Evolutionary conservation across 2,888 invertebrate species (phyloP), one percentile per base, ranked within the genome.

Genomic region (Andrena bicolor): DNA sequence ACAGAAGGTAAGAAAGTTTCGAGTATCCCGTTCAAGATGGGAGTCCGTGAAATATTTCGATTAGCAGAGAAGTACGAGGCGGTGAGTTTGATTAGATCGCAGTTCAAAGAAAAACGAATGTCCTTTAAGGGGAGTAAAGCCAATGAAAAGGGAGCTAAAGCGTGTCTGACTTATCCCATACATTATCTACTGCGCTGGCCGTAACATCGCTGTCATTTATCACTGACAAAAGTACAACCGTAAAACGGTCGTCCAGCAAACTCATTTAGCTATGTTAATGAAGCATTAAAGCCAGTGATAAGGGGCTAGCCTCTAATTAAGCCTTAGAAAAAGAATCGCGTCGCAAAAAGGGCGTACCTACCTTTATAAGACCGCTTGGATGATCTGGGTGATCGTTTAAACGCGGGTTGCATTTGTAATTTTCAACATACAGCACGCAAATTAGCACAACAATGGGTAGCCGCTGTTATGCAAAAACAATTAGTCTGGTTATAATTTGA

Each of bases 241-340:
- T 63, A 56, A 48, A 70, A 63, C 23, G 53, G 16, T 2, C 23
- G 49, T 63, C 58, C 60, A 74, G 49, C 69, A 61, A 70, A 68
- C 64, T 82, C 83, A 66, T 82, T 83, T 86, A 75, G 69, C 70
- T 78, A 72, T 73, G 79, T 79, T 83, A 85, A 86, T 68, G 77
- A 83, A 69, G 73, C 68, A 65, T 71, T 80, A 80, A 80, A 30
- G 23, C 51, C 8, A 7, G 16, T 23, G 66, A 66, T 69, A 76
- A 69, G 41, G 41, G 10, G 28, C n/a, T 51, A 28, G 7, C n/a
- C 7, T 13, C 16, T 16, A 73, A 61, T 66, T 72, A 51, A 51
- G n/a, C 16, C n/a, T 23, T 35, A 10, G 3, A 32, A 48, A 28
- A 63, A 23, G 41, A 23, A 23, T 41, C 23, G 48, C 16, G 3